Conservation (phyloP, 2,888 invertebrate species). For the Heteromurus nitidus region DNA sequence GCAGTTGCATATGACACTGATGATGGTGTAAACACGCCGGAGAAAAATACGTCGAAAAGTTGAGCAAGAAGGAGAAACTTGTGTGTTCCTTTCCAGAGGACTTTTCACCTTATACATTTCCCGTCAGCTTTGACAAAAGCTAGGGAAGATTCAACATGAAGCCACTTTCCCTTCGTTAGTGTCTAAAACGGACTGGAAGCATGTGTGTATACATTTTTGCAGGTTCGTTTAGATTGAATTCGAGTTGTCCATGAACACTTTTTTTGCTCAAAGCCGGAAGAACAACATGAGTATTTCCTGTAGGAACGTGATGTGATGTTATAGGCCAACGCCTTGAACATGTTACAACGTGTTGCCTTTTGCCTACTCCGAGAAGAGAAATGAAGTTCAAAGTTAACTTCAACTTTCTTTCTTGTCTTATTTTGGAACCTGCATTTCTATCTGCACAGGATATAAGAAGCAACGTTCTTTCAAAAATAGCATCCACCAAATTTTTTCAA, state of each 20-base stretch:
- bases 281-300: constrained; percentile 57
- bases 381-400: constrained; percentile 67
- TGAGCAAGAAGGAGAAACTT: constrained; percentile 30
- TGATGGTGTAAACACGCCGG: background rate
- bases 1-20: background rate
- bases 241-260: constrained; percentile 13
- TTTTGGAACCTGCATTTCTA: background rate
- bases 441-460: too few relatives aligned
- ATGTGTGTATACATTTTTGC: background rate
- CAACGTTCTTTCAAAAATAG: constrained; percentile 26
- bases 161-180: constrained; percentile 7
- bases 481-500: constrained; percentile 40
- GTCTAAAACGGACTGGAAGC: too few relatives aligned
- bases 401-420: constrained; percentile 51
- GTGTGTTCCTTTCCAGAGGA: background rate
- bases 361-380: constrained; percentile 28
- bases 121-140: constrained; percentile 25
- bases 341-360: constrained; percentile 50
- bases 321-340: constrained; percentile 13
- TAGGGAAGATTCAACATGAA: background rate
- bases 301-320: constrained; percentile 43
- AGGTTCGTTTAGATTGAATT: constrained; percentile 7
- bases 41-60: background rate
- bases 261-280: constrained; percentile 48
- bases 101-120: constrained; percentile 47